Conservation (phyloP, 2,888 invertebrate species). For the Pseudanteris insignis region DNA sequence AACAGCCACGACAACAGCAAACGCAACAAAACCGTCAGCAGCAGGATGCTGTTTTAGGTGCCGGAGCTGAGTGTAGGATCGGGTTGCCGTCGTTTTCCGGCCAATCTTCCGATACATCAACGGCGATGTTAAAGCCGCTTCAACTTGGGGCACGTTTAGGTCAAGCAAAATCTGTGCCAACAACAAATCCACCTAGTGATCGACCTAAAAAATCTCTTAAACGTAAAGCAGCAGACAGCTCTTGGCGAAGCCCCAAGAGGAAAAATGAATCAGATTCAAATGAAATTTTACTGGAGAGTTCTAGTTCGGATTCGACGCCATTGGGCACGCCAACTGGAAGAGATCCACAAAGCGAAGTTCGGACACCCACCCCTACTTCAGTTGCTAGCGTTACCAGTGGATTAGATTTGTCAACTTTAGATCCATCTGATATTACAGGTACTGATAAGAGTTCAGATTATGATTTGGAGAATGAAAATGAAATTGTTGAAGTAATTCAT, state of each 20-base stretch:
- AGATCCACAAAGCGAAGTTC: constrained; percentile 67
- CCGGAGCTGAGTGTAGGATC: constrained; percentile 68
- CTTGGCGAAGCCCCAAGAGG: constrained; percentile 73
- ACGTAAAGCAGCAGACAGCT: constrained; percentile 72
- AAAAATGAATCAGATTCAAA: constrained; percentile 67
- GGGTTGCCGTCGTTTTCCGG: constrained; percentile 67
- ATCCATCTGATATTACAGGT: constrained; percentile 70
- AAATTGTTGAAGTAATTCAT: constrained; percentile 68
- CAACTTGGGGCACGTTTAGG: constrained; percentile 60
- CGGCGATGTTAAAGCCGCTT: constrained; percentile 62
- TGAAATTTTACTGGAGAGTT: constrained; percentile 73
- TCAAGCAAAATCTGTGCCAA: constrained; percentile 49
- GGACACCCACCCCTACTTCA: constrained; percentile 68
- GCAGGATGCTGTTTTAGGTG: constrained; percentile 67
- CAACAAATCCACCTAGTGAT: constrained; percentile 64
- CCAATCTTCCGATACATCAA: constrained; percentile 63
- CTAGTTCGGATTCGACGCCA: constrained; percentile 72
- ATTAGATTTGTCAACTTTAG: constrained; percentile 73
- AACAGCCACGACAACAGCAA: constrained; percentile 50
- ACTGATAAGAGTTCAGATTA: constrained; percentile 70
- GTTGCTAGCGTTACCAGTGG: constrained; percentile 54
- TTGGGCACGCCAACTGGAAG: constrained; percentile 69
- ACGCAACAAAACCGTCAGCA: constrained; percentile 61
- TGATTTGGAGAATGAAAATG: constrained; percentile 69
- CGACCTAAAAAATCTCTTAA: constrained; percentile 70